Evolutionary conservation across 2,888 invertebrate genomes (phyloP), one percentile per base, ranked within the genome.

Genomic region (Spodoptera littoralis): DNA sequence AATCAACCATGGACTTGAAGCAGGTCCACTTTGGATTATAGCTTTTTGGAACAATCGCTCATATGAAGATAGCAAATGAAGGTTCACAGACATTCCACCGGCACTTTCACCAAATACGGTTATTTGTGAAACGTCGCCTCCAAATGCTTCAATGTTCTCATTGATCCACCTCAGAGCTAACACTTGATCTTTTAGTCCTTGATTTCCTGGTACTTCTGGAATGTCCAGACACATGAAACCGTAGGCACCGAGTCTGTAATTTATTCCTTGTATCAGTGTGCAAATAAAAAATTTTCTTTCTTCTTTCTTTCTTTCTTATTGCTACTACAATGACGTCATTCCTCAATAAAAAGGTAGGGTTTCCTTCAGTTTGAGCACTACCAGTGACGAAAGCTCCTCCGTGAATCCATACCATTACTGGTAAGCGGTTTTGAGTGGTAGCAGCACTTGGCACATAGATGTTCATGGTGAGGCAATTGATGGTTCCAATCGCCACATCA

Each of bases 171-270:
- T 68, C 4, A 88, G 48, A 9, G 85, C 87, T 36, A 82, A 45
- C 0, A 76, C 43, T 50, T 84, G 84, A 43, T 87, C 87, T 64
- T 84, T 87, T 5, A 87, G 54, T 1, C 86, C 87, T 67, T 84
- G 84, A 58, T 87, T 87, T 1, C 88, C 88, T 0, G 87, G 81
- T 3, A 84, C 71, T 9, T 82, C 79, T 1, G 80, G 76, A 45
- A 48, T 68, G 11, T 72, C 68, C 3, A 76, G 36, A 27, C 77
- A 77, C 47, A 87, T 70, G 22, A 87, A 87, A 4, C 87, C 87
- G 24, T 79, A 84, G 3, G 79, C 69, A 9, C 73, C 73, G 11
- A 73, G 48, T 46, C 73, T 57, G 44, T 73, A 73, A 27, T 60
- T 68, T 5, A 75, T n/a, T n/a, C n/a, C n/a, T n/a, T n/a, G n/a